phyloP scores from a whole-genome alignment of 2,888 invertebrate genomes.

The Tholera decimalis region DNA sequence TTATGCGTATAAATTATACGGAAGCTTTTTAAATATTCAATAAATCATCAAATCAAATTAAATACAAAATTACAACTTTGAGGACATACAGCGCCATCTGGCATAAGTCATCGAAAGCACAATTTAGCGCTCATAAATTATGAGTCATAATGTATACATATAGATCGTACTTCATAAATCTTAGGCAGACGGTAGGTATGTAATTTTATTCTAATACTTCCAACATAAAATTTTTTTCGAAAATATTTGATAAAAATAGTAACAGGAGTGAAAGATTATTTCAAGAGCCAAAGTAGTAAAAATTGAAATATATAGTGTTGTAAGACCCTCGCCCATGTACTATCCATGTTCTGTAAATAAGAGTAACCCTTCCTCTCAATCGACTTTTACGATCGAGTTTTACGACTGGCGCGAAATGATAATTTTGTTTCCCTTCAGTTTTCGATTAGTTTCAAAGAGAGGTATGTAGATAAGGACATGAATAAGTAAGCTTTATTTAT shows the following conservation, averaged over 20 bases:
- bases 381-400: conserved; percentile 54
- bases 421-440: conserved; percentile 49
- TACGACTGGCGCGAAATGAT: conserved; percentile 47
- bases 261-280: background rate
- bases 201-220: no score
- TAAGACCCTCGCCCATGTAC: conserved; percentile 16
- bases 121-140: no score
- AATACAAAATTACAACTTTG: no score
- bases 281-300: background rate
- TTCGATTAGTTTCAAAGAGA: conserved; percentile 41
- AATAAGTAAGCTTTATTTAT: conserved; percentile 25
- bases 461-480: conserved; percentile 17
- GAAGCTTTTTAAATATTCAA: no score
- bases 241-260: no score
- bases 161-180: background rate
- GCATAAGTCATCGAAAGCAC: no score
- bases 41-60: no score
- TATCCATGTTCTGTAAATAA: conserved; percentile 39
- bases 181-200: background rate
- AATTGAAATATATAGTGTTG: conserved; percentile 29
- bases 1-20: no score
- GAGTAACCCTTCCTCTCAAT: conserved; percentile 50
- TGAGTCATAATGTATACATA: no score
- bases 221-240: no score
- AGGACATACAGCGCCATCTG: no score